These are phyloP conservation scores for Acrocephalus arundinaceus DNA, from an alignment of 2,113 vertebrate genomes.

Conservation along the genomic window DNA sequence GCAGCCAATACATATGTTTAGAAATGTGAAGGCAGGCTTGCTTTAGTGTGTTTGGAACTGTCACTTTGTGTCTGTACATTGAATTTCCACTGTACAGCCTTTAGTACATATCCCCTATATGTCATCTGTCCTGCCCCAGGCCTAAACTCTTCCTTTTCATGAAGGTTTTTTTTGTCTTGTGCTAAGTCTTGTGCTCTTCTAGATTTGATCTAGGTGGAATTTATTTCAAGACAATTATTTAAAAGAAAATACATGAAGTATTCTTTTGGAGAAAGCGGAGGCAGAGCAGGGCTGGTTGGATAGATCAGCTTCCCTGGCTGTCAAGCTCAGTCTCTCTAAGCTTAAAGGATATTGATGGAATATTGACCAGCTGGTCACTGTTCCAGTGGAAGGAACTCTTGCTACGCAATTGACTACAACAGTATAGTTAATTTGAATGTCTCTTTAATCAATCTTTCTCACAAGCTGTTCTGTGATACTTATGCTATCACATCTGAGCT, in stretches of 20 bases:
- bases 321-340: background rate
- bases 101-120: background rate
- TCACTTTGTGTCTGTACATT: background rate
- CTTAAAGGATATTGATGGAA: background rate
- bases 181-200: background rate
- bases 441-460: background rate
- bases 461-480: background rate
- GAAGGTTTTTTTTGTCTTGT: background rate
- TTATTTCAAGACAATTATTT: background rate
- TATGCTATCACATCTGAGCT: background rate
- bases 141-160: background rate
- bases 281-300: background rate
- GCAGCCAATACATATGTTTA: background rate
- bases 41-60: background rate
- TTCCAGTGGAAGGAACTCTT: background rate
- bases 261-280: fast-evolving
- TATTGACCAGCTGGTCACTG: background rate
- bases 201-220: background rate
- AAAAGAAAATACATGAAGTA: background rate
- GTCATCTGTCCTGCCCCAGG: background rate
- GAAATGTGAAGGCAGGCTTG: background rate
- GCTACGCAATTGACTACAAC: background rate
- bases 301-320: background rate
- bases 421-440: background rate
- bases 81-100: background rate